These are phyloP conservation scores for Hyaena hyaena DNA, from an alignment of 2,113 vertebrate genomes.

Conservation along the genomic window DNA sequence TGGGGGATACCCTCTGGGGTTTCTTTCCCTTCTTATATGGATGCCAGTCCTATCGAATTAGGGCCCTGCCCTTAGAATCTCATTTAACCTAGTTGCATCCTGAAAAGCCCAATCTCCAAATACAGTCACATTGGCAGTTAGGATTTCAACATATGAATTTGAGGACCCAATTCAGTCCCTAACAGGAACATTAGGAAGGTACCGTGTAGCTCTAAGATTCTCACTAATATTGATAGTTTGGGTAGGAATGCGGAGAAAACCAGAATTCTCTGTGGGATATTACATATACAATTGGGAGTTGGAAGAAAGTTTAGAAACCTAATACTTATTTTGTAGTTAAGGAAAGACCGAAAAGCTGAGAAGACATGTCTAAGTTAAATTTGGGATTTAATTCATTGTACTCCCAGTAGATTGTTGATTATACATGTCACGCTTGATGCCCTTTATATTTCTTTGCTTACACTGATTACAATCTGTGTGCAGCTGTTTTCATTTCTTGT, in stretches of 20 bases:
- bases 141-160: background rate
- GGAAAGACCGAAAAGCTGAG: background rate
- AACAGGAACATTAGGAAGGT: background rate
- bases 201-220: background rate
- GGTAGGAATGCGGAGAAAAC: background rate
- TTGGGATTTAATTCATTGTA: background rate
- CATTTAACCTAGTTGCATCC: background rate
- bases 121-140: background rate
- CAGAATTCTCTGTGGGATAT: background rate
- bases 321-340: constrained; percentile 30
- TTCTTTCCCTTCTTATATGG: background rate
- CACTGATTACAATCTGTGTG: constrained; percentile 2
- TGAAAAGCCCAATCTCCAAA: background rate
- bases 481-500: background rate
- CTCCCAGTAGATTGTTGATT: background rate
- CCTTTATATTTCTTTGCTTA: background rate
- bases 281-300: background rate
- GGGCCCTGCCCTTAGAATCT: background rate
- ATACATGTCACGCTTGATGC: background rate
- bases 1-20: background rate
- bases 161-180: background rate
- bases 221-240: background rate
- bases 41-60: background rate
- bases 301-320: background rate
- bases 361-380: background rate